Base-by-base conservation (phyloP, 2,888 invertebrate genomes). In the Cyrtodaria siliqua region DNA sequence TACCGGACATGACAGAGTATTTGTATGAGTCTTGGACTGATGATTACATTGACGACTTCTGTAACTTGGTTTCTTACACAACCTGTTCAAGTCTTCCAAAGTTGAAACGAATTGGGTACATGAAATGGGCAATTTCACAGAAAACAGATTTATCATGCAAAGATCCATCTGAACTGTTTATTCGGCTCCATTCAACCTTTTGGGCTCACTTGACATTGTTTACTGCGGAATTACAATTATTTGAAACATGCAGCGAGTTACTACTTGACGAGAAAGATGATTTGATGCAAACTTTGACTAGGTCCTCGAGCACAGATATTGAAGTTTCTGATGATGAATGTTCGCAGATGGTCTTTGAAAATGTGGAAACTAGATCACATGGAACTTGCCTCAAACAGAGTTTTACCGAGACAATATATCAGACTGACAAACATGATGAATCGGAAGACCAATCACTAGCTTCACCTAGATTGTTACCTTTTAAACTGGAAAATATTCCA, bases 31-130 rank as follows among this genome's bases (percentile, higher is more conserved):
- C 12, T 8, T 60, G 57, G 55, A 9, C 23, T 1, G 20, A 42
- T 29, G 77, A 77, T 68, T 77, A 77, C 33, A 29, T 68, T 1
- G 42, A 68, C 2, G 77, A 77, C 49, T 77, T 72, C n/a, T 72
- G 77, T 44, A 60, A 44, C 14, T 40, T 72, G 14, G 16, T 47
- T 14, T 67, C 68, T 1, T n/a, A 49, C 14, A 38, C 26, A 6
- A 33, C 50, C 18, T 53, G 52, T 44, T 40, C 40, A 2, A 33
- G 33, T 33, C 23, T 44, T 26, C 16, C 18, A 14, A 18, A 24
- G 27, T 12, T n/a, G 23, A 18, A 55, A 23, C 52, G 52, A 44
- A 23, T 53, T 16, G 24, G 47, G 14, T 53, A 29, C n/a, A 44
- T 29, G 24, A 42, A 44, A 23, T 49, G 29, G 24, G 27, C 27